Evolutionary conservation across 2,797 vertebrate species (phyloP).

Genomic region (Natrix natrix): DNA sequence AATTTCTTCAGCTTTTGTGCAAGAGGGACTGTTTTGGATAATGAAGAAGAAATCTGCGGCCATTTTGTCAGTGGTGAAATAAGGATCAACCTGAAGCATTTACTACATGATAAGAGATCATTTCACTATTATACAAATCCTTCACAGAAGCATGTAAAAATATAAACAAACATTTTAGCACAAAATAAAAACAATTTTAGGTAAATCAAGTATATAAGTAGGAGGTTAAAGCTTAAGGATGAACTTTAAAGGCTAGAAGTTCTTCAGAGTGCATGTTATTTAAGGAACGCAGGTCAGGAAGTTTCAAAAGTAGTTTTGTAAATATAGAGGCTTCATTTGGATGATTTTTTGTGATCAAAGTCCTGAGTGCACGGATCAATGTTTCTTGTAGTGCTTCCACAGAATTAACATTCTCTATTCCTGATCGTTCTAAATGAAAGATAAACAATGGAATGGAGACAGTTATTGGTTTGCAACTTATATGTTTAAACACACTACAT

Average conservation of each 20-base stretch:
- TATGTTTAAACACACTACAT: neutral
- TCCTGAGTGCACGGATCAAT: slow-evolving; percentile 90
- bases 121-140: slow-evolving; percentile 53
- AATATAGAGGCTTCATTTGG: slow-evolving; percentile 89
- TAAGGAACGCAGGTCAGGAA: slow-evolving; percentile 95
- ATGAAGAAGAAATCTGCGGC: neutral
- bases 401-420: slow-evolving; percentile 89
- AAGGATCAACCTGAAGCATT: slow-evolving; percentile 60
- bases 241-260: slow-evolving; percentile 96
- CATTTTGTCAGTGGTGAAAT: slow-evolving; percentile 10
- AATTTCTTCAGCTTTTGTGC: slow-evolving; percentile 56
- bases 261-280: slow-evolving; percentile 99
- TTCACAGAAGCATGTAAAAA: slow-evolving; percentile 62
- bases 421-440: slow-evolving; percentile 85
- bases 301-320: slow-evolving; percentile 96
- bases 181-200: slow-evolving; percentile 63
- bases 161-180: slow-evolving; percentile 70
- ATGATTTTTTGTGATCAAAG: slow-evolving; percentile 94
- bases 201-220: slow-evolving; percentile 54
- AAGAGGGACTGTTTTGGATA: slow-evolving; percentile 51
- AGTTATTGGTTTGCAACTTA: slow-evolving; percentile 23
- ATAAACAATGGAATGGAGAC: neutral
- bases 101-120: slow-evolving; percentile 60
- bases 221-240: slow-evolving; percentile 75
- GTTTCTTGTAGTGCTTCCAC: slow-evolving; percentile 95